Conservation (phyloP, 1,140 invertebrate genomes). For the Acromyrmex heyeri region DNA sequence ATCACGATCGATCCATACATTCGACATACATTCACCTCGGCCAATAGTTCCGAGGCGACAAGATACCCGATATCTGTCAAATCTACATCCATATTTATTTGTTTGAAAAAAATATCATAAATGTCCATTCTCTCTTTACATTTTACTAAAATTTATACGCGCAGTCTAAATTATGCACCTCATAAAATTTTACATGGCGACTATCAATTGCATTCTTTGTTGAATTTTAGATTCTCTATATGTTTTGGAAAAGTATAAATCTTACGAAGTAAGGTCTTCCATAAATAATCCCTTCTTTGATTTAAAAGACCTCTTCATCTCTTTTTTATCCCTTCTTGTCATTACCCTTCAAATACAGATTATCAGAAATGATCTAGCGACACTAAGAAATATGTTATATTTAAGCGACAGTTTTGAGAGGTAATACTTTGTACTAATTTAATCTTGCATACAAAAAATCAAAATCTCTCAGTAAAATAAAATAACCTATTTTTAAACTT, state of each 20-base stretch:
- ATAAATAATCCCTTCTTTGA: constrained; percentile 17
- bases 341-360: background rate
- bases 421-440: background rate
- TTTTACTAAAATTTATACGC: constrained; percentile 6
- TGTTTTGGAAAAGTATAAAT: constrained; percentile 11
- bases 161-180: constrained; percentile 10
- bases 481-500: too few species aligned
- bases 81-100: constrained; percentile 19
- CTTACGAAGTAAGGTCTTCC: background rate
- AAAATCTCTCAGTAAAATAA: background rate
- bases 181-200: background rate
- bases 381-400: background rate
- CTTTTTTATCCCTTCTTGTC: background rate
- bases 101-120: constrained; percentile 7
- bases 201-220: background rate
- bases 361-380: background rate
- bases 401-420: background rate
- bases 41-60: background rate
- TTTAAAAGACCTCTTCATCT: background rate
- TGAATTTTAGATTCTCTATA: background rate
- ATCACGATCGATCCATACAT: background rate
- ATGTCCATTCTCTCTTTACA: background rate
- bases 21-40: background rate
- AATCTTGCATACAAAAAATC: background rate
- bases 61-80: constrained; percentile 26